phyloP scores from a whole-genome alignment of 2,113 vertebrate genomes.

The Tympanuchus pallidicinctus region DNA sequence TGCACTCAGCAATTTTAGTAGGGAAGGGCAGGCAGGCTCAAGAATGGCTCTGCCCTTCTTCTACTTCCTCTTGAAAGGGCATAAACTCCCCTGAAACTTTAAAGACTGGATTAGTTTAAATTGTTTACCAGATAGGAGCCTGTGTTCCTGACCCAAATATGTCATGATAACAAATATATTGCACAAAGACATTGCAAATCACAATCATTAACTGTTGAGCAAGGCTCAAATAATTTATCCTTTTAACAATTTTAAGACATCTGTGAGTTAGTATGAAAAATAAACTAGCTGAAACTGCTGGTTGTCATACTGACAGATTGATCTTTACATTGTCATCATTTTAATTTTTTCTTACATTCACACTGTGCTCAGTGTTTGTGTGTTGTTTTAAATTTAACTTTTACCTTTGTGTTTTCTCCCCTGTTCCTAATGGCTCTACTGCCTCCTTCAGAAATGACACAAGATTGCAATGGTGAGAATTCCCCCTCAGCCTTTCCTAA shows the following conservation, averaged over 20 bases:
- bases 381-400: conserved; percentile 8
- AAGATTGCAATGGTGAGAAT: conserved; percentile 13
- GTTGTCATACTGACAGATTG: conserved; percentile 32
- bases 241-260: conserved; percentile 32
- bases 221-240: conserved; percentile 19
- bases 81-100: conserved; percentile 26
- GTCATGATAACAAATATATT: conserved; percentile 55
- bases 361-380: conserved; percentile 6
- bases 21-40: neutral
- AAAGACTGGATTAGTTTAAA: neutral
- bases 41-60: neutral
- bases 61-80: neutral
- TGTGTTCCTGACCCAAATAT: conserved; percentile 71
- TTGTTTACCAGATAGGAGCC: conserved; percentile 54
- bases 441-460: conserved; percentile 2
- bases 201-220: conserved; percentile 51
- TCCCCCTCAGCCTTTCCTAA: neutral
- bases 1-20: neutral
- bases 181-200: conserved; percentile 56
- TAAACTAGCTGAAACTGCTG: conserved; percentile 12
- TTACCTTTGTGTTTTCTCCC: neutral
- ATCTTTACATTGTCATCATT: neutral
- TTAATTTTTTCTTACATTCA: conserved; percentile 17
- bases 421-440: neutral
- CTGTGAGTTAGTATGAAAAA: neutral